Base-by-base conservation (phyloP, 2,797 vertebrate species). In the Moxostoma hubbsi region DNA sequence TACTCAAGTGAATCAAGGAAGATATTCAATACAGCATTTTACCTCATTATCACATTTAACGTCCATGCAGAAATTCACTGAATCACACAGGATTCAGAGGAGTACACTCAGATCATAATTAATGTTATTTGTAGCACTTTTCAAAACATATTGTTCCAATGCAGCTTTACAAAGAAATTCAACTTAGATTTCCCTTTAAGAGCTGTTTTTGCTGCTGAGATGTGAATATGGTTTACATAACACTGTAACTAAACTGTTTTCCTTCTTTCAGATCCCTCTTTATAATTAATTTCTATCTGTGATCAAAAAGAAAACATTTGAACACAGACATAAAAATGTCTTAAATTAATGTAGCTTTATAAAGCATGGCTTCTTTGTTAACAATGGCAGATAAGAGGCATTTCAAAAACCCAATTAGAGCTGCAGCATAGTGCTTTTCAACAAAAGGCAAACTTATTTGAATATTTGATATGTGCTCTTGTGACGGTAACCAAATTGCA, bases 1-100 rank as follows among this genome's bases (percentile, higher is more conserved):
- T 64, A 77, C 9, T 45, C 5, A 36, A 18, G 18, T 13, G 54
- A 67, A 77, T 81, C 79, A 70, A 53, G 53, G 53, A 1, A 73
- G 24, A 78, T 49, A 59, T 49, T 81, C 58, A 64, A 59, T 69
- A 73, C 54, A 64, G 15, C 62, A 66, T 63, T 80, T 51, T 24
- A 59, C 49, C 7, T 65, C 11, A 51, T 70, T 57, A 70, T 51
- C 13, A 70, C 63, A 15, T 69, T 13, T 54, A 67, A 51, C 9
- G 4, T 36, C 18, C 15, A 55, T 15, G 11, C 10, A 4, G 51
- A 74, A 36, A 4, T n/a, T 4, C 36, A 36, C 36, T 0, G 36
- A 36, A 36, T 36, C 36, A 36, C 3, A 13, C 18, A 45, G 13
- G 47, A 36, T 61, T 61, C 5, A 36, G 36, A 62, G 9, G 8